A percentile compares a stretch with the other conserved stretches of the same genome.
Evolutionary conservation across 2,797 vertebrate genomes (phyloP).

Genomic region (Eospalax fontanierii): DNA sequence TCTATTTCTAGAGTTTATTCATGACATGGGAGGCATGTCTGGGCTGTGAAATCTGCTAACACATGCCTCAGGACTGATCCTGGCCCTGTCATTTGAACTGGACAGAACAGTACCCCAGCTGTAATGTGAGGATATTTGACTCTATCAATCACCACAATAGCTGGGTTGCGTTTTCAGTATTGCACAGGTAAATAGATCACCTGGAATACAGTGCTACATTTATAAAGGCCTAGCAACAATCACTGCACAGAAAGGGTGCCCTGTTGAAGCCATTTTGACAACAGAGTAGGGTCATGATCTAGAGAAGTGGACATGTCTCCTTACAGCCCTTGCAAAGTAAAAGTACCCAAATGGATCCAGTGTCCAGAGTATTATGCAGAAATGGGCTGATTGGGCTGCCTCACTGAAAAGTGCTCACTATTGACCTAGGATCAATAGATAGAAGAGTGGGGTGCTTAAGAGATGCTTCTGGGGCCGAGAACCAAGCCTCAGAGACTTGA

Average conservation of each 20-base stretch:
- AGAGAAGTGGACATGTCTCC: rapidly evolving
- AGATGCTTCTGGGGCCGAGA: background rate
- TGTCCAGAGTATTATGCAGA: rapidly evolving
- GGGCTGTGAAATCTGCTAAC: constrained; percentile 82
- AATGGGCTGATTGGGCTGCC: rapidly evolving
- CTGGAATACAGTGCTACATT: constrained; percentile 75
- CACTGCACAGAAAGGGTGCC: constrained; percentile 59
- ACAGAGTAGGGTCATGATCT: rapidly evolving
- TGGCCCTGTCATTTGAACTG: constrained; percentile 81
- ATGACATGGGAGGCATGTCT: constrained; percentile 82
- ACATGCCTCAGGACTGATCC: constrained; percentile 83
- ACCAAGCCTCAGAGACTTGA: background rate
- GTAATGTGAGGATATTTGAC: constrained; percentile 82
- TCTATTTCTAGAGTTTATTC: constrained; percentile 84
- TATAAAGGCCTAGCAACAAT: background rate
- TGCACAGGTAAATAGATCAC: constrained; percentile 84
- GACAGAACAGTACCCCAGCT: constrained; percentile 83
- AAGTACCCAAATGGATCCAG: rapidly evolving
- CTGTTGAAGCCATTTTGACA: background rate
- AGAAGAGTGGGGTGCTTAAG: background rate
- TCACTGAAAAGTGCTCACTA: background rate
- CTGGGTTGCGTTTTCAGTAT: constrained; percentile 82
- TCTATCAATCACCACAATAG: constrained; percentile 82
- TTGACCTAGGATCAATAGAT: background rate
- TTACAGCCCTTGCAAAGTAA: rapidly evolving